These are phyloP conservation scores for Syrphus vitripennis DNA, from an alignment of 2,888 invertebrate genomes.

Conservation along the genomic window DNA sequence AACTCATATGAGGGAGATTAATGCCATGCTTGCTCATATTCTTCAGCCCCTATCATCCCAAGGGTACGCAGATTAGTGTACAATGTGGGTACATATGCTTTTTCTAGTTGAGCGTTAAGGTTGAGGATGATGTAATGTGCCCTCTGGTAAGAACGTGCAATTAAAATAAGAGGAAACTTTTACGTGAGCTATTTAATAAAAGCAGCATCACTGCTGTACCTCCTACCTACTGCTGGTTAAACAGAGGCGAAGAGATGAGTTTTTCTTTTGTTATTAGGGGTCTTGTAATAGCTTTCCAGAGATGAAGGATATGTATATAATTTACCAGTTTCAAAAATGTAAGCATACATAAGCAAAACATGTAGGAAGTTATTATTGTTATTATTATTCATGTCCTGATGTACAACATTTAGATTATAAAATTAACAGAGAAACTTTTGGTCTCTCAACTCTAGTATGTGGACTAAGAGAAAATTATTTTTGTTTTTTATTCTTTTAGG, in stretches of 20 bases:
- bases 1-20: neutral
- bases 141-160: conserved; percentile 6
- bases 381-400: neutral
- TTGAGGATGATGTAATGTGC: conserved; percentile 8
- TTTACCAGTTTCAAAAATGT: neutral
- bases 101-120: neutral
- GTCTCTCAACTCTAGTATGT: too few relatives aligned
- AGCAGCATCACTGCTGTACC: neutral
- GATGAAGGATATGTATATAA: conserved; percentile 13
- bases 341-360: too few relatives aligned
- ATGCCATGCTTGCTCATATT: neutral
- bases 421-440: neutral
- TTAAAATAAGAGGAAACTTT: conserved; percentile 3
- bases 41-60: neutral
- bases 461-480: neutral
- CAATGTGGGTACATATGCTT: neutral
- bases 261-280: neutral
- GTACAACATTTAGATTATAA: neutral
- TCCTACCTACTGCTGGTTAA: neutral
- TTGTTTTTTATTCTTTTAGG: neutral
- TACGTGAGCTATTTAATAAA: conserved; percentile 25
- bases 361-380: neutral
- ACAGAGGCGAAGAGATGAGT: neutral
- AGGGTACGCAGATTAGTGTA: neutral
- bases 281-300: neutral